These are phyloP conservation scores for Scelioninae gen. 2 DNA, from an alignment of 2,888 invertebrate genomes.

Conservation along the genomic window DNA sequence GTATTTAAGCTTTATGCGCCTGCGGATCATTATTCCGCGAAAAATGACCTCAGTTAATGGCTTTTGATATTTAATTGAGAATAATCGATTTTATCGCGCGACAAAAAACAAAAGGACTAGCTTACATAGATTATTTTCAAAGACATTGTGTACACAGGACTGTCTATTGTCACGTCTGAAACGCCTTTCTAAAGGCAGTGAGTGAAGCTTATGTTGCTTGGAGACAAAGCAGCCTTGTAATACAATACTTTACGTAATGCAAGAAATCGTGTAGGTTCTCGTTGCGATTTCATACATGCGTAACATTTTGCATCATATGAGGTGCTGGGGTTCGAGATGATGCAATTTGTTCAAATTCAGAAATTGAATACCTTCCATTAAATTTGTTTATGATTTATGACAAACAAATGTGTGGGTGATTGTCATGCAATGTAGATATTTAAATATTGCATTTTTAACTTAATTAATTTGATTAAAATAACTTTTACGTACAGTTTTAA, in stretches of 20 bases:
- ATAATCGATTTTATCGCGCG: constrained; percentile 26
- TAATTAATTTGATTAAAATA: too few relatives aligned
- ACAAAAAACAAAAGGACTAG: constrained; percentile 36
- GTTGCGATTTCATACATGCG: constrained; percentile 10
- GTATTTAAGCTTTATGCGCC: too few relatives aligned
- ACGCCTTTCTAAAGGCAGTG: constrained; percentile 20
- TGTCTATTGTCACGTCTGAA: constrained; percentile 42
- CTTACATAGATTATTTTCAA: constrained; percentile 55
- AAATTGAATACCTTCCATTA: background rate
- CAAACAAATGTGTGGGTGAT: too few relatives aligned
- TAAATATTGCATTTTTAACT: too few relatives aligned
- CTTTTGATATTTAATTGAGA: constrained; percentile 40
- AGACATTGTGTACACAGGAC: constrained; percentile 44
- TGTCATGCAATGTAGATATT: too few relatives aligned
- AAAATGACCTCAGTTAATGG: constrained; percentile 30
- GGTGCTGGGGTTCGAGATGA: too few relatives aligned
- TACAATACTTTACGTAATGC: constrained; percentile 29
- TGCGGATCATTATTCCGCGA: constrained; percentile 1
- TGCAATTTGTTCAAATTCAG: too few relatives aligned
- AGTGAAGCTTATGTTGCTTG: constrained; percentile 41
- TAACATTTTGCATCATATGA: constrained; percentile 3
- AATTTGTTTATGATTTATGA: background rate
- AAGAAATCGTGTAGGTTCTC: constrained; percentile 25
- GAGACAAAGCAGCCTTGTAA: constrained; percentile 26
- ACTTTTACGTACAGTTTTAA: too few relatives aligned